Base-by-base conservation (phyloP, 1,140 invertebrate genomes). In the Pseudomyrmex cubaensis region DNA sequence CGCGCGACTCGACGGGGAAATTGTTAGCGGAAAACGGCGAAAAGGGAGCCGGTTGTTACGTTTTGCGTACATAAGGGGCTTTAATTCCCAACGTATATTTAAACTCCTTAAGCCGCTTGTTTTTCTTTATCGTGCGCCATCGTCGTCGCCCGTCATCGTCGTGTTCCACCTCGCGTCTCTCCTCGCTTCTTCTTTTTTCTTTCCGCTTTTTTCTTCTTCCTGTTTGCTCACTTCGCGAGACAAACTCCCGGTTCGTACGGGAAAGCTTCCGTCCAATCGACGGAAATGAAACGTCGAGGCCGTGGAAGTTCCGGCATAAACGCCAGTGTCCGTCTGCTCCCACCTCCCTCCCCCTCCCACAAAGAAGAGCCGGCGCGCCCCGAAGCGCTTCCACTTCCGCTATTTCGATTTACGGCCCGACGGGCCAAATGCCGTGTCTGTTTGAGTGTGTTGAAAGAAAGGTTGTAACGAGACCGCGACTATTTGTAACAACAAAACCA, bases 41-140 rank as follows among this genome's bases (percentile, higher is more conserved):
- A 74, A 54, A 35, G 57, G 44, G 52, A 82, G 69, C 52, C 48
- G 25, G 25, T 10, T 70, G n/a, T 56, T 69, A 61, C 52, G 57
- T 85, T 85, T 87, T 85, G 52, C 87, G 83, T 85, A 83, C 64
- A 25, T 54, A 84, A 83, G 59, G 64, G 70, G 64, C 70, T 74
- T 90, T 90, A 91, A 88, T 88, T 88, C 72, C 67, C 78, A 87
- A 73, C 83, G 86, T 89, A 90, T 90, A 90, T 90, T 91, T 91
- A 90, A 90, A 91, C 87, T 91, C 84, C 72, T 90, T 88, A 90
- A 90, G 75, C 82, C 54, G 72, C 35, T 84, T 82, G 85, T 70
- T 89, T 82, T 85, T 87, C 57, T 80, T 80, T 57, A 72, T 46
- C 52, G 50, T 46, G 48, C 22, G 10, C 56, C 57, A 2, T 22